Base-by-base conservation (phyloP, 2,113 vertebrate species). In the Peromyscus californicus region DNA sequence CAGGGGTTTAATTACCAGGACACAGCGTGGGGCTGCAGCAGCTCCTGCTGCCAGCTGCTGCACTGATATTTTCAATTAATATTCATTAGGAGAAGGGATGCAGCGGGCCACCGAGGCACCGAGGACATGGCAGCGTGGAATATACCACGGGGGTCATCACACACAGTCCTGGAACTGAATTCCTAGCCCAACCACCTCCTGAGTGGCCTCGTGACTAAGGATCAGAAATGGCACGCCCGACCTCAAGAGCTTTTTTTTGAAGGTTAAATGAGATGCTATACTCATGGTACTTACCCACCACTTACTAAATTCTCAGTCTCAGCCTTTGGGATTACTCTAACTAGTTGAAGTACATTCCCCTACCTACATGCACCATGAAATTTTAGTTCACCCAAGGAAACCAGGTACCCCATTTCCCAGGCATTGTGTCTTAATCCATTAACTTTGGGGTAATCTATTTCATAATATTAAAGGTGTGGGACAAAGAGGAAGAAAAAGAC, bases 1-100 rank as follows among this genome's bases (percentile, higher is more conserved):
- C 26, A 42, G 69, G 19, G n/a, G 65, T 80, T 93, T 93, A 74
- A 96, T 96, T 59, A 93, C 45, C 26, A 80, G 82, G 65, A 83
- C 75, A 33, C 82, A 63, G 94, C 72, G 0, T 45, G 85, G 45
- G 1, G 63, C 21, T 61, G 54, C 7, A 7, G 95, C 84, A 75
- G 70, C 88, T 45, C 67, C 48, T 17, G 74, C 79, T 42, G 12
- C 61, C 31, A 72, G 87, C 57, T 12, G 39, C 1, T 0, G 70
- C 59, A 59, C n/a, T 5, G n/a, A 51, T 59, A 84, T 74, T 79
- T 70, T 80, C 89, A 86, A 87, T 95, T 80, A 91, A 89, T 75
- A 83, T 33, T 83, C 88, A 83, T 90, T 84, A 90, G 1, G 48
- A 29, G 67, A 88, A 95, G 69, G n/a, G 42, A 26, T 33, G 97